Evolutionary conservation across 1,140 invertebrate genomes (phyloP).

Genomic region (Drosophila eugracilis): DNA sequence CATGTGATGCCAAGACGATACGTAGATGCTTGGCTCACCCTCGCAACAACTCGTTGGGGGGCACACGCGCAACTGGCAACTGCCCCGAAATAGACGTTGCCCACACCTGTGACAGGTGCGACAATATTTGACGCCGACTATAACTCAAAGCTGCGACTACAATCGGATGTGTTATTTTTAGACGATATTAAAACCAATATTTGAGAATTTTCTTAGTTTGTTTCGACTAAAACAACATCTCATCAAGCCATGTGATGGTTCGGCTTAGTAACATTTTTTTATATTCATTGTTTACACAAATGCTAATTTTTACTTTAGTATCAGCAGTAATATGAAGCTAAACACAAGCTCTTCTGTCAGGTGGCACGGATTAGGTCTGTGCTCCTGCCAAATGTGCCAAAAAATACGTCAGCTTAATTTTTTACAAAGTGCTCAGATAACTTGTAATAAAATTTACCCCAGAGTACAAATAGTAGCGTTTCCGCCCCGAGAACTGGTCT

Average conservation of each 20-base stretch:
- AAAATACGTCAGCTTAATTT: too few relatives aligned
- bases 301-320: slow-evolving; percentile 51
- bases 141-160: slow-evolving; percentile 46
- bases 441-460: too few relatives aligned
- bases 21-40: slow-evolving; percentile 22
- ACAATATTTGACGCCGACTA: slow-evolving; percentile 41
- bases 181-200: slow-evolving; percentile 42
- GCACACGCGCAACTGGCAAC: slow-evolving; percentile 33
- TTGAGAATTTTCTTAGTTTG: slow-evolving; percentile 49
- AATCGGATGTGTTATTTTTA: slow-evolving; percentile 53
- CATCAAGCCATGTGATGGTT: slow-evolving; percentile 56
- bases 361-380: too few relatives aligned
- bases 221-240: slow-evolving; percentile 40
- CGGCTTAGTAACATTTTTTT: slow-evolving; percentile 15
- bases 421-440: too few relatives aligned
- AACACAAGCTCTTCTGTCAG: too few relatives aligned
- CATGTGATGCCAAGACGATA: slow-evolving; percentile 46
- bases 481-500: too few relatives aligned
- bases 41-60: slow-evolving; percentile 5
- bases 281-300: slow-evolving; percentile 55
- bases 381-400: neutral
- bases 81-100: slow-evolving; percentile 32
- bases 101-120: slow-evolving; percentile 58
- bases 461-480: too few relatives aligned
- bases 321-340: slow-evolving; percentile 12